phyloP scores from a whole-genome alignment of 2,113 vertebrate species.

The Macrotus californicus region DNA sequence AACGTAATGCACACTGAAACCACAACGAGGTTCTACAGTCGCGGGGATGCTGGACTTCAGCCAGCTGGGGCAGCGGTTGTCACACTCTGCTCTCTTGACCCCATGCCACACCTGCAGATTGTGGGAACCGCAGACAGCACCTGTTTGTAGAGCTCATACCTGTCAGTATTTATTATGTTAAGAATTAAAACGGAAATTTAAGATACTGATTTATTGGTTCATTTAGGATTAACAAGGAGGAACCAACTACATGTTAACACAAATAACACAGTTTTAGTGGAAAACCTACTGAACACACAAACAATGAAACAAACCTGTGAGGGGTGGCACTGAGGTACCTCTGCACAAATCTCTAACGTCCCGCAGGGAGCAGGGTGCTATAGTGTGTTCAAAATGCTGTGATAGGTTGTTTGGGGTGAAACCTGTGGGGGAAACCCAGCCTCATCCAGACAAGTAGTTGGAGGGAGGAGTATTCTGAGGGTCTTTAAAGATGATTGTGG shows the following conservation, averaged over 20 bases:
- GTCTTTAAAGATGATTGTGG: neutral
- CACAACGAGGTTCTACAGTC: neutral
- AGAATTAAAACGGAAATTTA: neutral
- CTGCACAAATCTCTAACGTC: neutral
- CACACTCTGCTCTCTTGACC: accelerated
- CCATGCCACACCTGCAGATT: neutral
- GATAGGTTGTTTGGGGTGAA: neutral
- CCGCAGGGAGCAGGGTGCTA: neutral
- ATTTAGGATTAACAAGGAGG: neutral
- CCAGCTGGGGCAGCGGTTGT: neutral
- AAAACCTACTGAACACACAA: neutral
- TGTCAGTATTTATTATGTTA: neutral
- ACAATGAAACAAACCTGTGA: neutral
- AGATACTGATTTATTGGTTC: neutral
- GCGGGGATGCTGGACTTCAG: accelerated
- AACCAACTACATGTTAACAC: neutral
- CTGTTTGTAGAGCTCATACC: no score
- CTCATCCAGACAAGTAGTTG: no score
- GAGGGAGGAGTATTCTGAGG: neutral
- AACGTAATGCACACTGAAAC: neutral
- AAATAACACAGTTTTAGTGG: neutral
- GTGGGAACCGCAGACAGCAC: neutral
- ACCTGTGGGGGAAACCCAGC: neutral
- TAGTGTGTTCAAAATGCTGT: accelerated
- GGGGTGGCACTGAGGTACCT: no score